These are phyloP conservation scores for Leguminivora glycinivorella DNA, from an alignment of 1,140 invertebrate species.

Conservation along the genomic window DNA sequence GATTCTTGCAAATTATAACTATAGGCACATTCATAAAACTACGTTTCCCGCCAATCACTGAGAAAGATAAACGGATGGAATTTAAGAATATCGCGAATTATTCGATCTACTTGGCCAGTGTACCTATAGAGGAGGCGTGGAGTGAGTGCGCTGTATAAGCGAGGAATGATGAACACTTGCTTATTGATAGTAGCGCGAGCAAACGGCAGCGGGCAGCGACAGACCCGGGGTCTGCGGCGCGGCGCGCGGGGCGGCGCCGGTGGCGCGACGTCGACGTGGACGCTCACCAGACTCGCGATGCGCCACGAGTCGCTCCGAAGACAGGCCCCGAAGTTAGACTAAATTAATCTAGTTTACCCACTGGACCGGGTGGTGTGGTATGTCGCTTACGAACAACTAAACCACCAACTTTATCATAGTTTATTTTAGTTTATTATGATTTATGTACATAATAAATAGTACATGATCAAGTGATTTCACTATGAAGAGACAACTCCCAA, in stretches of 20 bases:
- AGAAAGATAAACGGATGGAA: not conserved
- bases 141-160: not conserved
- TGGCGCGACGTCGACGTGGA: slow-evolving; percentile 77
- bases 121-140: not conserved
- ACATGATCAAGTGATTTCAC: too few species aligned
- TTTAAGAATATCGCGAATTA: not conserved
- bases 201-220: slow-evolving; percentile 30
- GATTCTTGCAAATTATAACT: not conserved
- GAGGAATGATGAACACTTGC: slow-evolving; percentile 14
- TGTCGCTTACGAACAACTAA: too few species aligned
- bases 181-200: slow-evolving; percentile 33
- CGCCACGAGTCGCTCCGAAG: slow-evolving; percentile 53
- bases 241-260: slow-evolving; percentile 45
- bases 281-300: slow-evolving; percentile 68
- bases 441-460: too few species aligned
- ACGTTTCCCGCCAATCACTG: not conserved
- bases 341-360: too few species aligned
- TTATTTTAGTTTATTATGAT: too few species aligned
- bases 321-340: not conserved
- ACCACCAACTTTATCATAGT: too few species aligned
- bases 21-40: not conserved
- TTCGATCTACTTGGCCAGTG: not conserved
- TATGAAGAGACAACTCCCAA: too few species aligned
- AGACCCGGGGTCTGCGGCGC: slow-evolving; percentile 37
- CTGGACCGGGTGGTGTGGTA: too few species aligned